A percentile compares a stretch with the other conserved stretches of the same genome.
phyloP scores from a whole-genome alignment of 2,888 invertebrate genomes.

The Ferrisia virgata region DNA sequence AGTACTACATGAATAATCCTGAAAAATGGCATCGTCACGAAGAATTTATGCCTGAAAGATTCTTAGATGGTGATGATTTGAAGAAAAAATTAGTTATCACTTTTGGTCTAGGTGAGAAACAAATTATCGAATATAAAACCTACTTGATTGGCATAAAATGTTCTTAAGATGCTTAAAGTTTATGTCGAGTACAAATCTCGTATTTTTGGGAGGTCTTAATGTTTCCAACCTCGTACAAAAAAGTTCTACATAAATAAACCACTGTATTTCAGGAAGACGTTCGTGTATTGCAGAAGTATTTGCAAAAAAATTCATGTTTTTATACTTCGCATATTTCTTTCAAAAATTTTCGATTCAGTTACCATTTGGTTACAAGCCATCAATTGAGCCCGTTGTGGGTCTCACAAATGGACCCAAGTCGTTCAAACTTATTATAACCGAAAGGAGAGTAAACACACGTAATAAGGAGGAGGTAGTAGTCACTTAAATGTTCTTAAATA shows the following conservation, averaged over 20 bases:
- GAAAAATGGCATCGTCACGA: neutral
- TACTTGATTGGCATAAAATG: too few relatives aligned
- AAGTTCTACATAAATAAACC: too few relatives aligned
- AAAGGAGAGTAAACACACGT: too few relatives aligned
- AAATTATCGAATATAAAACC: too few relatives aligned
- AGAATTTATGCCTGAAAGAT: neutral
- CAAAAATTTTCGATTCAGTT: neutral
- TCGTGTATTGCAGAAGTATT: slow-evolving; percentile 18
- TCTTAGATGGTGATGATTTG: neutral
- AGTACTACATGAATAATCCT: neutral
- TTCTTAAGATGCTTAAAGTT: too few relatives aligned
- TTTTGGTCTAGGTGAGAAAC: neutral
- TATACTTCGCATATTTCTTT: slow-evolving; percentile 11
- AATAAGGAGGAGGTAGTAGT: too few relatives aligned
- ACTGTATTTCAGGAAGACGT: neutral
- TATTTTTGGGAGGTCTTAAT: neutral
- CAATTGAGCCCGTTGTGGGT: neutral
- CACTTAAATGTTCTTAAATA: too few relatives aligned
- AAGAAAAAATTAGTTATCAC: neutral
- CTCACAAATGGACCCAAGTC: slow-evolving; percentile 9
- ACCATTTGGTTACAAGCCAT: neutral
- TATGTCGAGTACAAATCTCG: neutral
- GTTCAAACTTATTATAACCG: neutral
- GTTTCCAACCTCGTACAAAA: too few relatives aligned
- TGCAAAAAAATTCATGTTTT: neutral